Percentiles rank a stretch among this genome's conserved stretches.
These are phyloP conservation scores for Saccopteryx leptura DNA, from an alignment of 2,113 vertebrate genomes.

Conservation along the genomic window DNA sequence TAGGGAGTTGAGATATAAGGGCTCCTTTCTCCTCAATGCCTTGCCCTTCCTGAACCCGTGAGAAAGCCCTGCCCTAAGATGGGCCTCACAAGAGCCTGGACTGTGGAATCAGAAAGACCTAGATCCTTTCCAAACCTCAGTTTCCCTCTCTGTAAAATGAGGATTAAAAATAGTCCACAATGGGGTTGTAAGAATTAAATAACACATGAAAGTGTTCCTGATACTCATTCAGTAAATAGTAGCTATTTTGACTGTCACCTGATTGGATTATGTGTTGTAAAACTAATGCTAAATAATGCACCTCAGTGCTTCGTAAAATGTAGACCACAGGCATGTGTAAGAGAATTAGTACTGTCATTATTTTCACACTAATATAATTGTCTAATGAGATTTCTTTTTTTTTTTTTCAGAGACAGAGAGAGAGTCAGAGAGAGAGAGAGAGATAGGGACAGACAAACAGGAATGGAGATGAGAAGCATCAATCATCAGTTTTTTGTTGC, in stretches of 20 bases:
- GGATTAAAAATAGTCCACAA: neutral
- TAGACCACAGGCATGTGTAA: neutral
- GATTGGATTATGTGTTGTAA: neutral
- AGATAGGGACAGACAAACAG: too few species aligned
- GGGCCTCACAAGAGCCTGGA: neutral
- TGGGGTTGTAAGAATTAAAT: neutral
- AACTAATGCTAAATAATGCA: neutral
- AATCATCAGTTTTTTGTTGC: too few species aligned
- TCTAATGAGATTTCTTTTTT: neutral
- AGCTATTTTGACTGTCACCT: neutral
- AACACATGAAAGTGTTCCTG: neutral
- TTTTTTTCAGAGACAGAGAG: neutral
- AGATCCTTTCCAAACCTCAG: neutral
- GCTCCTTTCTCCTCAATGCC: neutral
- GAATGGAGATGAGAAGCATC: too few species aligned
- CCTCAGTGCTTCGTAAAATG: neutral
- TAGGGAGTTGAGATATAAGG: neutral
- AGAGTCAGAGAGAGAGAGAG: too few species aligned
- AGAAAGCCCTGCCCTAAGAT: neutral
- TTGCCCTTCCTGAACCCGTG: neutral
- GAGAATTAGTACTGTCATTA: neutral
- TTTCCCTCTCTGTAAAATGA: neutral
- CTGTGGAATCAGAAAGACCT: slow-evolving; percentile 1
- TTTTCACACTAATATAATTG: neutral
- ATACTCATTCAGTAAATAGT: neutral